phyloP scores from a whole-genome alignment of 1,140 invertebrate genomes.

The Macrosteles quadrilineatus region DNA sequence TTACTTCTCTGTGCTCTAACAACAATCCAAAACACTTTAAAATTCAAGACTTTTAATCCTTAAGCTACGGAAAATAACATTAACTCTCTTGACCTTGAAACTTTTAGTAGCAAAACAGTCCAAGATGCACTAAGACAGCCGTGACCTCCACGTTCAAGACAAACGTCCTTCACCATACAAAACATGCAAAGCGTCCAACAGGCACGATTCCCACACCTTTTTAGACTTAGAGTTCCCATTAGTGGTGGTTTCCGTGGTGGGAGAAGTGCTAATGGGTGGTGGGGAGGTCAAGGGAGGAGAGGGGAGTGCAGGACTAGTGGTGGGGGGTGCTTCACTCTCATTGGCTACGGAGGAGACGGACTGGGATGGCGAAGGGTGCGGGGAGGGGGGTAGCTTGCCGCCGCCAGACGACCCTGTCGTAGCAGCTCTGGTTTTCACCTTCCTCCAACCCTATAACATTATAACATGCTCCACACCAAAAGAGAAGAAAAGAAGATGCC shows the following conservation, averaged over 20 bases:
- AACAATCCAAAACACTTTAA: too few species aligned
- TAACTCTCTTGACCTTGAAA: too few species aligned
- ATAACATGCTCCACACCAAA: constrained; percentile 41
- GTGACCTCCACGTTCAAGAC: background rate
- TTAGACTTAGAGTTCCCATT: constrained; percentile 34
- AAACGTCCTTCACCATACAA: too few species aligned
- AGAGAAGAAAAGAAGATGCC: constrained; percentile 38
- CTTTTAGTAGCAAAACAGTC: too few species aligned
- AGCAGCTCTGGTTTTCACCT: constrained; percentile 71
- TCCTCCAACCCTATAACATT: constrained; percentile 65
- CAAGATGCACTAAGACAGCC: background rate
- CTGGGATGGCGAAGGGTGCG: constrained; percentile 22
- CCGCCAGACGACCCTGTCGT: constrained; percentile 56
- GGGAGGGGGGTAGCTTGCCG: constrained; percentile 29
- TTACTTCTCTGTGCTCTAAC: too few species aligned
- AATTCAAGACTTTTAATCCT: too few species aligned
- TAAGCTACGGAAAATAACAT: too few species aligned
- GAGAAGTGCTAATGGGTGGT: background rate
- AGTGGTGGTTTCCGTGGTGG: constrained; percentile 11
- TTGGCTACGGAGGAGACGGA: constrained; percentile 32
- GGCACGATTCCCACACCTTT: constrained; percentile 35
- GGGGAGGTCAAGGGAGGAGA: constrained; percentile 16
- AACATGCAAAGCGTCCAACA: background rate
- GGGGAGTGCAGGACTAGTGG: constrained; percentile 22
- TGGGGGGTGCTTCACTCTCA: constrained; percentile 6